Base-by-base conservation (phyloP, 1,140 invertebrate genomes). In the Drosophila prosaltans region DNA sequence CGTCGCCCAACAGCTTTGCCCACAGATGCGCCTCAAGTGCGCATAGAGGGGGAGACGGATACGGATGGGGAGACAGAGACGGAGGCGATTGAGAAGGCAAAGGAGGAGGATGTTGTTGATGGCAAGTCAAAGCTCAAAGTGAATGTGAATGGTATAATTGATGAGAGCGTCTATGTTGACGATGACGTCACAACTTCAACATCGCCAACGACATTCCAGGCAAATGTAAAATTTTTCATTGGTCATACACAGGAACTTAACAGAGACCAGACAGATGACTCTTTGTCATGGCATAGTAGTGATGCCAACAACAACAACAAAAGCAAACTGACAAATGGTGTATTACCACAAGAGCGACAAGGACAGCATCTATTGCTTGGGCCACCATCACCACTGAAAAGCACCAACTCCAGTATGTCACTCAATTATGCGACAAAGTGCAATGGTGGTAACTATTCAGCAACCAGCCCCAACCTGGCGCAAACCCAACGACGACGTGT, bases 181-280 rank as follows among this genome's bases (percentile, higher is more conserved):
- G 69, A 73, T 78, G 81, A 67, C 54, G 48, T 76, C 51, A 62
- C 43, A 61, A 58, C 61, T n/a, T 45, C 78, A 16, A 45, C 45
- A 61, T 64, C 66, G 39, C 30, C 36, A 57, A 10, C 48, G 30
- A 26, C 40, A 68, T 41, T 68, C 65, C 57, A 72, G 69, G 66
- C 69, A 59, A 85, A 80, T 78, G 88, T 90, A 63, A 91, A 91
- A 81, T 91, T 91, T 82, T 91, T 91, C 81, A 91, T 91, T 82
- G 89, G 89, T 83, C 79, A 78, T 61, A 88, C 83, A 76, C 83
- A 89, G 83, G 84, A 88, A 74, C 72, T 77, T 70, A 77, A 68
- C 77, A 48, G 65, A 32, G 69, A 72, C 36, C 73, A 81, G 63
- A 72, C 70, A 62, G 84, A 88, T 48, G 77, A 91, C 78, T 78